Conservation (phyloP, 2,113 vertebrate species). For the Callospermophilus lateralis region DNA sequence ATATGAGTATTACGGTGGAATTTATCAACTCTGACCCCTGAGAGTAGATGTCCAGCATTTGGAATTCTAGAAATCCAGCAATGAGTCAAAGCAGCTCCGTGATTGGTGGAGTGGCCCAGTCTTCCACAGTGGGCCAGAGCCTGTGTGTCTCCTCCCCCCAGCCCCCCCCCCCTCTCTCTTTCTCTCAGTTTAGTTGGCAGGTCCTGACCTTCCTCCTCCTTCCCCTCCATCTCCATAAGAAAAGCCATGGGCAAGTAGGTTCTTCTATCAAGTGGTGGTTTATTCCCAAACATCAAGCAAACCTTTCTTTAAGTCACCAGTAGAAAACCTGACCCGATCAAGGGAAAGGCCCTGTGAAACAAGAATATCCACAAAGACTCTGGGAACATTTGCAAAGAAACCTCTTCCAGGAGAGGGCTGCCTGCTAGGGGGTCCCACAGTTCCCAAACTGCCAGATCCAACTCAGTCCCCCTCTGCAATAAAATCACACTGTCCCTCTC, state of each 20-base stretch:
- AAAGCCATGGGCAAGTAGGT: neutral
- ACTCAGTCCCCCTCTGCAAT: neutral
- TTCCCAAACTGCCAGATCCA: neutral
- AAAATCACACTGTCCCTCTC: neutral
- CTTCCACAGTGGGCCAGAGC: neutral
- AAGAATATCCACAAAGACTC: neutral
- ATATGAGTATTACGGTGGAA: neutral
- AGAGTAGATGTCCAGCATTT: neutral
- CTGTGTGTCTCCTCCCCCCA: neutral
- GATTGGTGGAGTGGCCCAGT: neutral
- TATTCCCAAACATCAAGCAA: slow-evolving; percentile 4
- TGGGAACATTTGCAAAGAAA: neutral
- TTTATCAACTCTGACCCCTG: neutral
- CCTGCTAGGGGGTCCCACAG: neutral
- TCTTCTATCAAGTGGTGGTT: neutral
- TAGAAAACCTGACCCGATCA: neutral
- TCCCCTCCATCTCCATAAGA: neutral
- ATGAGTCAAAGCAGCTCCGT: neutral
- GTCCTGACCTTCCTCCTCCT: neutral
- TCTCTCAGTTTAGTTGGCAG: neutral
- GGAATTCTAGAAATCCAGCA: slow-evolving; percentile 33
- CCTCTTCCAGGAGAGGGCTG: neutral
- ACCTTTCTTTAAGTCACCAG: neutral
- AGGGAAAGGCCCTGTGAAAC: neutral
- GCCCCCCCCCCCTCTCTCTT: no score